Percentiles rank a stretch among this genome's conserved stretches.
phyloP scores from a whole-genome alignment of 2,888 invertebrate species.

The Drosophila prolongata region DNA sequence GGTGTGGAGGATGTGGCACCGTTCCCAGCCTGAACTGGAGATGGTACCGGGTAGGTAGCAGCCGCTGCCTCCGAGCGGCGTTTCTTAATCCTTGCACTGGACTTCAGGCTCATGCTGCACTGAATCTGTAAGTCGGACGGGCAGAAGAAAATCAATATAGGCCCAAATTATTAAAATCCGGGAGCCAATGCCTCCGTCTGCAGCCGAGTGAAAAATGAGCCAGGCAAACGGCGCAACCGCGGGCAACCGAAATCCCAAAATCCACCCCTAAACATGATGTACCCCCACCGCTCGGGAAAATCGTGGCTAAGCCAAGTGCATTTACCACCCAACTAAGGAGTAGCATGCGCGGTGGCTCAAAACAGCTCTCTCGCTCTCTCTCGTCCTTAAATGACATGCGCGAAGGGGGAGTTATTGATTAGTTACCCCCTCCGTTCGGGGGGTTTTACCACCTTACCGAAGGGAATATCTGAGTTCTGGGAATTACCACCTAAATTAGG shows the following conservation, averaged over 20 bases:
- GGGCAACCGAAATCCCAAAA: constrained; percentile 58
- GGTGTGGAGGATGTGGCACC: constrained; percentile 5
- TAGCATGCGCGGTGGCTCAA: constrained; percentile 30
- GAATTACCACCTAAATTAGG: no score
- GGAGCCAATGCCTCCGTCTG: constrained; percentile 46
- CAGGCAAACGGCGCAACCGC: constrained; percentile 72
- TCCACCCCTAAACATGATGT: constrained; percentile 59
- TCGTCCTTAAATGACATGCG: constrained; percentile 60
- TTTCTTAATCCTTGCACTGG: constrained; percentile 76
- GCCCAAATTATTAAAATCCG: constrained; percentile 11
- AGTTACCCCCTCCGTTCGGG: constrained; percentile 50
- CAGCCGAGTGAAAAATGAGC: constrained; percentile 54
- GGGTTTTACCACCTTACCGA: not conserved
- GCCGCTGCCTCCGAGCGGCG: constrained; percentile 80
- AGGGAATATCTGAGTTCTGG: no score
- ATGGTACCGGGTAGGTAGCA: constrained; percentile 35
- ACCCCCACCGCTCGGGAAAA: constrained; percentile 21
- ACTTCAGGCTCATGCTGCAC: constrained; percentile 71
- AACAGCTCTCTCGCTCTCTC: constrained; percentile 25
- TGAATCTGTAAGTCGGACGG: not conserved
- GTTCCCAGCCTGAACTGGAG: constrained; percentile 14
- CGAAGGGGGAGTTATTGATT: constrained; percentile 42
- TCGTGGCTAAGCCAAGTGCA: constrained; percentile 72
- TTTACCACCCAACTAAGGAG: constrained; percentile 66
- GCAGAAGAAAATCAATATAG: constrained; percentile 38